A percentile compares a stretch with the other conserved stretches of the same genome.
phyloP scores from a whole-genome alignment of 2,113 vertebrate species.

The Lichenostomus cassidix region DNA sequence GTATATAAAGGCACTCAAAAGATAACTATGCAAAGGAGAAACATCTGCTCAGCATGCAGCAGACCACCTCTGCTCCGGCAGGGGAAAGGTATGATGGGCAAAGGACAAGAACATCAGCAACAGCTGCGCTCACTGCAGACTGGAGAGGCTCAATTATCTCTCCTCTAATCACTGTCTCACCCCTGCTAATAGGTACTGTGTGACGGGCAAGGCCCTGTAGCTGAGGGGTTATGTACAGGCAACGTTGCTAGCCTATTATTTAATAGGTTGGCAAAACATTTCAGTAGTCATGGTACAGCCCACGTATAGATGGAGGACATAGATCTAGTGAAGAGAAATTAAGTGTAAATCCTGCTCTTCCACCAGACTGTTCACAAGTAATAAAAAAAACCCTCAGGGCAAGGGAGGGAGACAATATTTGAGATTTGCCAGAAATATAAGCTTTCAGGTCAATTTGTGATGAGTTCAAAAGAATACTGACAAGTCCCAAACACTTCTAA shows the following conservation, averaged over 20 bases:
- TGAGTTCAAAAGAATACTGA: not conserved
- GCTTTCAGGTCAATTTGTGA: not conserved
- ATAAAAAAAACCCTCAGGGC: not conserved
- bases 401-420: not conserved
- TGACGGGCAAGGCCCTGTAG: not conserved
- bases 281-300: not conserved
- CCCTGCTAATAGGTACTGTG: not conserved
- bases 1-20: slow-evolving; percentile 68
- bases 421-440: slow-evolving; percentile 14
- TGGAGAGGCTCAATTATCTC: slow-evolving; percentile 62
- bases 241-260: not conserved
- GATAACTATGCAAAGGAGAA: slow-evolving; percentile 68
- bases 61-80: slow-evolving; percentile 56
- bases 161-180: slow-evolving; percentile 54
- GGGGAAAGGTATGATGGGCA: slow-evolving; percentile 48
- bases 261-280: not conserved
- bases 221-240: slow-evolving; percentile 23
- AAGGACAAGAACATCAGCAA: slow-evolving; percentile 58
- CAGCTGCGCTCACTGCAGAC: slow-evolving; percentile 13
- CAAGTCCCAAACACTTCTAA: not conserved
- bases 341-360: slow-evolving; percentile 23
- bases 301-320: not conserved
- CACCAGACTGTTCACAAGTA: not conserved
- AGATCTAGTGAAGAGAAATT: slow-evolving; percentile 14
- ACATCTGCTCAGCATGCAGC: slow-evolving; percentile 69